Conservation (phyloP, 2,888 invertebrate species). For the Tachina lurida region DNA sequence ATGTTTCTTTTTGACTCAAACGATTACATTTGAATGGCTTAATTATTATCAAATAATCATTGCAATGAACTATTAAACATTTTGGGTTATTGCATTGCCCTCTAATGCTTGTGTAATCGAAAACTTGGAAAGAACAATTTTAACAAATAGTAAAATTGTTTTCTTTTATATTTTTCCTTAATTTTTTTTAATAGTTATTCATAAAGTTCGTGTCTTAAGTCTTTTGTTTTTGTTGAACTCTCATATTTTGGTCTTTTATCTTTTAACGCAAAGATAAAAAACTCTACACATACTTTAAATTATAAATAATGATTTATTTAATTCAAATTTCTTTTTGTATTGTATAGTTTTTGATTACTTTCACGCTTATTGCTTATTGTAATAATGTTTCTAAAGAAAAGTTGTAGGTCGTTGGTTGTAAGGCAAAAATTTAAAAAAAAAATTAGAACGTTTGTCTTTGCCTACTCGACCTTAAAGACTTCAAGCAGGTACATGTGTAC, state of each 20-base stretch:
- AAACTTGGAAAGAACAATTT: background rate
- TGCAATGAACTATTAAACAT: background rate
- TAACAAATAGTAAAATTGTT: background rate
- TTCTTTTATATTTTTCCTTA: background rate
- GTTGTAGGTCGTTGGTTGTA: slow-evolving; percentile 13
- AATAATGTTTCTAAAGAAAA: slow-evolving; percentile 41
- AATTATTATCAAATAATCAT: background rate
- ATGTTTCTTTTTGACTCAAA: background rate
- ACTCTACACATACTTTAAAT: slow-evolving; percentile 3
- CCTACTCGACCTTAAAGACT: background rate
- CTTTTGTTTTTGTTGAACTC: slow-evolving; percentile 52
- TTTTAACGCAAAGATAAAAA: background rate
- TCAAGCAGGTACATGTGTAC: background rate
- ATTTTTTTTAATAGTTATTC: background rate
- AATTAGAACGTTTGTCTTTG: slow-evolving; percentile 23
- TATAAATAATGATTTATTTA: slow-evolving; percentile 45
- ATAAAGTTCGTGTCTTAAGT: slow-evolving; percentile 61
- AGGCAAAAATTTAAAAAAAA: background rate
- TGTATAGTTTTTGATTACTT: slow-evolving; percentile 61
- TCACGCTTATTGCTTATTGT: slow-evolving; percentile 64
- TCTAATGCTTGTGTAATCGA: background rate
- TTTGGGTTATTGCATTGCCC: background rate
- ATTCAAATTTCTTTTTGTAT: slow-evolving; percentile 10
- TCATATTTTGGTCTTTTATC: background rate
- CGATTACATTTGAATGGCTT: background rate